Conservation (phyloP, 2,888 invertebrate species). For the Lithophane semibrunnea region DNA sequence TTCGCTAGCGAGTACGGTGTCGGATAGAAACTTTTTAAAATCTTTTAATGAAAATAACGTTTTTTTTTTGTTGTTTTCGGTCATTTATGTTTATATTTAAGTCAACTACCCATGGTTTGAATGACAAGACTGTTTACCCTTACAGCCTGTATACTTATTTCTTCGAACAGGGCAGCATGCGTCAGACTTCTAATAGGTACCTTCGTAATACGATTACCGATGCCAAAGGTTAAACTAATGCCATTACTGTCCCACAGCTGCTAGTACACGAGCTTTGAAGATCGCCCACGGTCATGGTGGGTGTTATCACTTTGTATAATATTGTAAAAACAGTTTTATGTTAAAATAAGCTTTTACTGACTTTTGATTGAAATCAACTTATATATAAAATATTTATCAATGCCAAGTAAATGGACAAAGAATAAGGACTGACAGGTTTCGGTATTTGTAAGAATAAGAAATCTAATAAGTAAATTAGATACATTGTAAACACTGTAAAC, state of each 20-base stretch:
- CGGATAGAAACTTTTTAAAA: too few species aligned
- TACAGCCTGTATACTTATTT: conserved; percentile 20
- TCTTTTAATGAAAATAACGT: too few species aligned
- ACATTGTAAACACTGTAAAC: background rate
- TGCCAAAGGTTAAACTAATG: conserved; percentile 19
- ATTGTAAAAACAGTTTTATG: background rate
- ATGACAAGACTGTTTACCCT: too few species aligned
- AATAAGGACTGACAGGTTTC: background rate
- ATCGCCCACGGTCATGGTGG: background rate
- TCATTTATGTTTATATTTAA: too few species aligned
- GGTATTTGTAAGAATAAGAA: background rate
- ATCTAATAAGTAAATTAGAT: background rate
- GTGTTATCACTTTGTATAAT: background rate
- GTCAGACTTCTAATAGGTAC: background rate
- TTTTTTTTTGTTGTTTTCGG: too few species aligned
- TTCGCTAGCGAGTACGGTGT: too few species aligned
- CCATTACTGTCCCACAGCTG: background rate
- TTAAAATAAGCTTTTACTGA: background rate
- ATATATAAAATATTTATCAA: background rate
- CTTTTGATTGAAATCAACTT: background rate
- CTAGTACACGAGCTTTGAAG: conserved; percentile 4
- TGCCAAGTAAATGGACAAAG: background rate
- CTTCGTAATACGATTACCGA: conserved; percentile 30
- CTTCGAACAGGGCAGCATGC: conserved; percentile 1
- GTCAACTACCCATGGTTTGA: too few species aligned